These are phyloP conservation scores for Monodelphis domestica DNA, from an alignment of 2,797 vertebrate species.

Conservation along the genomic window DNA sequence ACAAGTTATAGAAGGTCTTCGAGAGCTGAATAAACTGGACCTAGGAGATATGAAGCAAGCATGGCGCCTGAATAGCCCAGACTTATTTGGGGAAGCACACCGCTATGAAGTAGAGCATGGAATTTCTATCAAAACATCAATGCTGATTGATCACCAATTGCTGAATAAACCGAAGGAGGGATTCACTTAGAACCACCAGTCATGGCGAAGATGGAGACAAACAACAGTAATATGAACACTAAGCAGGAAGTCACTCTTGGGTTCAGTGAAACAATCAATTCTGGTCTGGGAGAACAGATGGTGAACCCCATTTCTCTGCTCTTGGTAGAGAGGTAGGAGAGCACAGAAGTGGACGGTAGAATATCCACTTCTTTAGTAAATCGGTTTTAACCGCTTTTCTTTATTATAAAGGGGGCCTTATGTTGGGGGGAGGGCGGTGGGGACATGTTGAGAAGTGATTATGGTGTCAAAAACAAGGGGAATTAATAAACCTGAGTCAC, in stretches of 20 bases:
- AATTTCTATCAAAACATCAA: not conserved
- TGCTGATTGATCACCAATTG: not conserved
- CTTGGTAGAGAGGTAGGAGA: not conserved
- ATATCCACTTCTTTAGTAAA: not conserved
- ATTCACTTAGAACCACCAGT: no score
- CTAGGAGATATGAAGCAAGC: conserved; percentile 83
- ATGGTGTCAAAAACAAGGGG: not conserved
- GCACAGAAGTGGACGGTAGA: not conserved
- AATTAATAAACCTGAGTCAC: not conserved
- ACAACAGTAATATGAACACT: not conserved
- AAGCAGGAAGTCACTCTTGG: not conserved
- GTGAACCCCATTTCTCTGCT: not conserved
- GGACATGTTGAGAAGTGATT: not conserved
- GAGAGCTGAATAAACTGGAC: conserved; percentile 97
- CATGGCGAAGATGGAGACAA: not conserved
- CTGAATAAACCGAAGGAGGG: no score
- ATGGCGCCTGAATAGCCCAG: not conserved
- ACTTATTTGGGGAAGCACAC: not conserved
- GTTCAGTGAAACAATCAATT: not conserved
- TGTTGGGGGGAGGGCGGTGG: not conserved
- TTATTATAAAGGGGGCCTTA: not conserved
- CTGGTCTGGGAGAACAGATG: not conserved
- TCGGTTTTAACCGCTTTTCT: not conserved
- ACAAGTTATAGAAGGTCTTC: conserved; percentile 97
- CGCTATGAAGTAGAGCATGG: not conserved